Conservation (phyloP, 2,797 vertebrate species). For the Tenualosa ilisha region DNA sequence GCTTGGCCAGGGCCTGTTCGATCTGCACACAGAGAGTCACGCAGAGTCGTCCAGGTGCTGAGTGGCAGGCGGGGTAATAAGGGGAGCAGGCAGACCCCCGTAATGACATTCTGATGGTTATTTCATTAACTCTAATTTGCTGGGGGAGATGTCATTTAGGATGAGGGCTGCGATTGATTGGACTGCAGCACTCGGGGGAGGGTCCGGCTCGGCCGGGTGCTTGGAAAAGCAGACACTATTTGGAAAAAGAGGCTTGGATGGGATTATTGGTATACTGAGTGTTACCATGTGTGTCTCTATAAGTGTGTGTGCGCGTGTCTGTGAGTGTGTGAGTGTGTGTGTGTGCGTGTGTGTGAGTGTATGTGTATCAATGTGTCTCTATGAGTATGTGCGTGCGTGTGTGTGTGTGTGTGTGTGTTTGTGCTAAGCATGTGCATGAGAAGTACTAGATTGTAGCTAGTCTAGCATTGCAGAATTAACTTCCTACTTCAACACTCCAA, state of each 20-base stretch:
- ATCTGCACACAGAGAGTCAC: conserved; percentile 38
- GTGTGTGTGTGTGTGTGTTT: background rate
- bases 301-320: background rate
- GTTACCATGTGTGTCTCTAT: conserved; percentile 26
- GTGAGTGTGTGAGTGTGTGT: background rate
- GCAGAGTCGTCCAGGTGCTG: conserved; percentile 65
- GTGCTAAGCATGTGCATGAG: background rate
- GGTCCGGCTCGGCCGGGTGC: conserved; percentile 53
- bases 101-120: conserved; percentile 79
- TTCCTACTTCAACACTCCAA: background rate
- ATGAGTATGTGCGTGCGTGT: background rate
- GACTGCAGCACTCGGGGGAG: conserved; percentile 62
- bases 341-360: conserved; percentile 19
- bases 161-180: conserved; percentile 72
- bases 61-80: conserved; percentile 69
- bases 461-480: background rate
- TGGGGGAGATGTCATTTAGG: conserved; percentile 77
- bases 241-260: conserved; percentile 55
- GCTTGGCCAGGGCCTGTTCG: conserved; percentile 3
- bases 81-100: conserved; percentile 57
- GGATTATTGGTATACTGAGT: conserved; percentile 43
- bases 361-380: conserved; percentile 5
- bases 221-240: conserved; percentile 64
- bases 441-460: background rate
- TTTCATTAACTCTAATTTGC: conserved; percentile 82